Conservation (phyloP, 2,113 vertebrate species). For the Lagopus leucura region DNA sequence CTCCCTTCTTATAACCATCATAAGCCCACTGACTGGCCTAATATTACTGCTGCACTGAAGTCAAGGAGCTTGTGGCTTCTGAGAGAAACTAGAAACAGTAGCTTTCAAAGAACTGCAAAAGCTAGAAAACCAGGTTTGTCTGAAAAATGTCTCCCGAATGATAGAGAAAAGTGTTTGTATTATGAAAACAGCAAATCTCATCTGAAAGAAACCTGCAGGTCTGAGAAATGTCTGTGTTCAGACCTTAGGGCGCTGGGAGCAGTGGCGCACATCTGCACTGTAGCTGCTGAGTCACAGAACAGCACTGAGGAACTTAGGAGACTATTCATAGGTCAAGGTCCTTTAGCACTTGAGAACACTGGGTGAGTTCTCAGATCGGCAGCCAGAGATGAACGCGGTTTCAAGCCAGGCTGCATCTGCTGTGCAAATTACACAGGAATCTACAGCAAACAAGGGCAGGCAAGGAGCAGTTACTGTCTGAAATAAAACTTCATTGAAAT, state of each 20-base stretch:
- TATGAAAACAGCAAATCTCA: conserved; percentile 1
- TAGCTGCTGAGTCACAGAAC: conserved; percentile 63
- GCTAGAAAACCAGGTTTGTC: background rate
- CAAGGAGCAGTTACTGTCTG: conserved; percentile 29
- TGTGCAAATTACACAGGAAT: conserved; percentile 37
- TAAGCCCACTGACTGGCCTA: background rate
- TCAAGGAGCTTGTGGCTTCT: conserved; percentile 40
- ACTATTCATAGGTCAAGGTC: conserved; percentile 25
- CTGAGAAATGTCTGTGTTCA: background rate
- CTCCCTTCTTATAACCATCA: background rate
- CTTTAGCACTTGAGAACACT: conserved; percentile 31
- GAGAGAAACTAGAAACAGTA: background rate
- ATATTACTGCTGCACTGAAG: background rate
- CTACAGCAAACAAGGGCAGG: conserved; percentile 57
- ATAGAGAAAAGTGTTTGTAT: background rate
- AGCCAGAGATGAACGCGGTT: background rate
- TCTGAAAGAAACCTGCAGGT: conserved; percentile 17
- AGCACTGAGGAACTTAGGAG: conserved; percentile 30
- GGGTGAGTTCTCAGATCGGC: background rate
- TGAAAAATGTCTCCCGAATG: background rate
- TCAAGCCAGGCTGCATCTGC: conserved; percentile 55
- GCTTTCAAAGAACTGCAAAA: conserved; percentile 14
- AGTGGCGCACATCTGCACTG: conserved; percentile 9
- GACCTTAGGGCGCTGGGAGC: background rate
- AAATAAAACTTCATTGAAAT: conserved; percentile 68